A percentile compares a stretch with the other conserved stretches of the same genome.
Evolutionary conservation across 2,113 vertebrate genomes (phyloP).

Genomic region (Murina feae): DNA sequence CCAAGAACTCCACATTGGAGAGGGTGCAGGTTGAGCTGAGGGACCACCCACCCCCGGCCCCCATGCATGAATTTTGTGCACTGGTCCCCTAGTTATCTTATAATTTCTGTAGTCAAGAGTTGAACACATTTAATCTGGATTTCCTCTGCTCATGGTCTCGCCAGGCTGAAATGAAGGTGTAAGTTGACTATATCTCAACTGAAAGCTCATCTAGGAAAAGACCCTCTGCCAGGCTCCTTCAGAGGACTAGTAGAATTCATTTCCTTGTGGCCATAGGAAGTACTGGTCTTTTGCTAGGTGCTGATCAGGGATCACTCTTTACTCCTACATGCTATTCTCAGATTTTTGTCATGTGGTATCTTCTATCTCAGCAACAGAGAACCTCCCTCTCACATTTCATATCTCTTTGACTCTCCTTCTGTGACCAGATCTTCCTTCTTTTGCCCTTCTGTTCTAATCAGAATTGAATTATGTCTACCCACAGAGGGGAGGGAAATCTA

Average conservation of each 20-base stretch:
- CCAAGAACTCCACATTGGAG: too few relatives aligned
- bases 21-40: too few relatives aligned
- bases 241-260: not conserved
- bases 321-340: not conserved
- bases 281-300: not conserved
- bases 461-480: not conserved
- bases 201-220: not conserved
- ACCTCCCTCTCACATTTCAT: not conserved
- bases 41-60: too few relatives aligned
- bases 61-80: too few relatives aligned
- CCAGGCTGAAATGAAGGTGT: not conserved
- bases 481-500: not conserved
- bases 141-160: not conserved
- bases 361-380: not conserved
- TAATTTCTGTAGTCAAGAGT: not conserved
- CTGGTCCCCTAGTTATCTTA: too few relatives aligned
- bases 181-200: not conserved
- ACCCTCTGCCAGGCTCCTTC: not conserved
- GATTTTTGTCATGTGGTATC: rapidly evolving
- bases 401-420: not conserved
- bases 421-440: not conserved
- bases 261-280: not conserved
- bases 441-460: not conserved
- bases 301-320: not conserved
- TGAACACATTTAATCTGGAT: not conserved